Percentiles rank a stretch among this genome's conserved stretches.
Evolutionary conservation across 2,113 vertebrate genomes (phyloP).

Genomic region (Psittacula cyanocephala): DNA sequence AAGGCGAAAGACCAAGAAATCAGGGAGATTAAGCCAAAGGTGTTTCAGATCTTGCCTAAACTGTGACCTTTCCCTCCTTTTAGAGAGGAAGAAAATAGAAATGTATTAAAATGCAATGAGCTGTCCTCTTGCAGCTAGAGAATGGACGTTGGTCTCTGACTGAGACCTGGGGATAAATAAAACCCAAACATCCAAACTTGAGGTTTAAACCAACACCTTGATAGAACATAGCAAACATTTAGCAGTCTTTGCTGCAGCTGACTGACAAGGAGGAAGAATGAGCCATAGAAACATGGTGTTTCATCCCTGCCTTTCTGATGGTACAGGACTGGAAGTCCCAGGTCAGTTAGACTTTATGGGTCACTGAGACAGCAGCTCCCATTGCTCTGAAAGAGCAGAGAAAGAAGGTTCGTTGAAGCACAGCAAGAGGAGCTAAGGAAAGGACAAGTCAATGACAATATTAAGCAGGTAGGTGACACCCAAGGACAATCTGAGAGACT

Average conservation of each 20-base stretch:
- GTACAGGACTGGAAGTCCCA: background rate
- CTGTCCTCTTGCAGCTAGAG: background rate
- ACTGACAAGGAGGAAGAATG: background rate
- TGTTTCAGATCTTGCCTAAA: background rate
- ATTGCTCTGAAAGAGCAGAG: background rate
- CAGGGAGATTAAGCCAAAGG: background rate
- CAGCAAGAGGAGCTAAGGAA: background rate
- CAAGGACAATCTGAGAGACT: background rate
- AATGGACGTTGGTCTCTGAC: fast-evolving
- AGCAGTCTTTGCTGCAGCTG: background rate
- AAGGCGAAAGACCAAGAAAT: background rate
- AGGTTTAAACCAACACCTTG: background rate
- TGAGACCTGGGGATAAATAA: background rate
- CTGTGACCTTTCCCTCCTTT: background rate
- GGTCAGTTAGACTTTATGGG: background rate
- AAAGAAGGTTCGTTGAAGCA: background rate
- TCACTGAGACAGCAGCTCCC: background rate
- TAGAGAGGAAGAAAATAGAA: background rate
- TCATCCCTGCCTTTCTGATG: background rate
- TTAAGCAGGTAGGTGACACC: background rate
- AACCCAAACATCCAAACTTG: background rate
- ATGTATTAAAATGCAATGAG: background rate
- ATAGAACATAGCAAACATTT: background rate
- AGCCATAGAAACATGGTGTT: background rate
- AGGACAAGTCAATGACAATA: background rate